Base-by-base conservation (phyloP, 2,888 invertebrate species). In the Nudaria mundana region DNA sequence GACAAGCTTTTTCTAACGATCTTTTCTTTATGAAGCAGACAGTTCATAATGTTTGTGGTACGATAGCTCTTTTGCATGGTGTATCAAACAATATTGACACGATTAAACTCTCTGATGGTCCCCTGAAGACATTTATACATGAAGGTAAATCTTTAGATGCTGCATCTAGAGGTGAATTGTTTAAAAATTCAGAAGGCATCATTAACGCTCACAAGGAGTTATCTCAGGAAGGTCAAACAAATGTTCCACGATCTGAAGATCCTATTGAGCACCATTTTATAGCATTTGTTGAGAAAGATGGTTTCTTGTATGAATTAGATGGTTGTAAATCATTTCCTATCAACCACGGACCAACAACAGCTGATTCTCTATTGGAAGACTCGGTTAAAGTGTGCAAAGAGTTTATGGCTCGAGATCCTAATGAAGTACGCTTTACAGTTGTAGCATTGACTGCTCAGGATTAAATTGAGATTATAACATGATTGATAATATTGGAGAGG, bases 31-130 rank as follows among this genome's bases (percentile, higher is more conserved):
- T 98, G 91, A 95, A 95, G 65, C 98, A 98, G 78, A 93, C 93
- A 39, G 93, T 98, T 32, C 94, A 94, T 41, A 99, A 99, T 86
- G 98, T 98, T 16, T 99, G 99, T 84, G 99, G 99, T 20, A 98
- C 98, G 2, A 93, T 99, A 49, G 98, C 98, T n/a, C 90, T 99
- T 25, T 94, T 99, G 40, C 99, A 99, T 74, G 93, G 97, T 52
- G 90, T 99, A 54, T 97, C 96, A 14, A 99, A 99, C 77, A 97
- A 96, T 73, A 81, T 89, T 28, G 94, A 95, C 57, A 94, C 93
- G 37, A 92, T 96, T 44, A 67, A 90, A 25, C 73, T 96, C 3
- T 37, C 56, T 35, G 93, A 94, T 62, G 96, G 95, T 1, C 90
- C 91, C 18, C 82, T 97, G 59, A 95, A 97, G 73, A 91, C 92